Conservation (phyloP, 2,797 vertebrate species). For the Sciaenops ocellatus region DNA sequence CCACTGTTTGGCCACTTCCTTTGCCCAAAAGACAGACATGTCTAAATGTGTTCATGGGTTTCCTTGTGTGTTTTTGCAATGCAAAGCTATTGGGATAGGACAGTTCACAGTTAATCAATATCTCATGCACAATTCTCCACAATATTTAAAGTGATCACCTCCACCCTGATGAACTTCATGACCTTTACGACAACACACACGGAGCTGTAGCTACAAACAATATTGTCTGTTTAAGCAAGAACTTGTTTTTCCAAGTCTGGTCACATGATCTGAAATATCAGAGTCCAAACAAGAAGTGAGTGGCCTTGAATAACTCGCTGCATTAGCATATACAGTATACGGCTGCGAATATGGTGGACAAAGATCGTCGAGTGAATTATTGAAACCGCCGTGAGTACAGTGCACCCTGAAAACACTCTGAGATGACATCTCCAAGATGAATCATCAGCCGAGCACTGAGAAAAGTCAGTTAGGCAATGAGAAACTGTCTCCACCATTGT, state of each 20-base stretch:
- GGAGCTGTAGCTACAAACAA: neutral
- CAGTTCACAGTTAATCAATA: neutral
- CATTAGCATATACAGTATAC: slow-evolving; percentile 40
- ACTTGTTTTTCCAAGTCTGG: slow-evolving; percentile 11
- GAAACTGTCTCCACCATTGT: slow-evolving; percentile 69
- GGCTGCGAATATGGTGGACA: slow-evolving; percentile 17
- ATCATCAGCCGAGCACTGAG: slow-evolving; percentile 63
- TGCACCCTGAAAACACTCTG: slow-evolving; percentile 45
- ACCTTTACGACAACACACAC: neutral
- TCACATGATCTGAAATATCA: slow-evolving; percentile 37
- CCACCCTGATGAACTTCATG: neutral
- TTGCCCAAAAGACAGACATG: neutral
- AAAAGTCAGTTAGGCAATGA: slow-evolving; percentile 68
- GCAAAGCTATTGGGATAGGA: neutral
- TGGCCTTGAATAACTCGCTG: slow-evolving; percentile 8
- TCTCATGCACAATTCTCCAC: neutral
- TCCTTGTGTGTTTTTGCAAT: neutral
- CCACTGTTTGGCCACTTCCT: neutral
- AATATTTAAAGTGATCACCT: neutral
- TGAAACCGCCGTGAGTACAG: slow-evolving; percentile 50
- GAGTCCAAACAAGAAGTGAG: slow-evolving; percentile 48
- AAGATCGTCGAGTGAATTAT: slow-evolving; percentile 51
- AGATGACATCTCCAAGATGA: slow-evolving; percentile 64
- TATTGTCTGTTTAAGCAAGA: slow-evolving; percentile 1
- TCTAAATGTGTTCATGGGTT: neutral